Base-by-base conservation (phyloP, 2,888 invertebrate genomes). In the Zhengitettix transpicula region DNA sequence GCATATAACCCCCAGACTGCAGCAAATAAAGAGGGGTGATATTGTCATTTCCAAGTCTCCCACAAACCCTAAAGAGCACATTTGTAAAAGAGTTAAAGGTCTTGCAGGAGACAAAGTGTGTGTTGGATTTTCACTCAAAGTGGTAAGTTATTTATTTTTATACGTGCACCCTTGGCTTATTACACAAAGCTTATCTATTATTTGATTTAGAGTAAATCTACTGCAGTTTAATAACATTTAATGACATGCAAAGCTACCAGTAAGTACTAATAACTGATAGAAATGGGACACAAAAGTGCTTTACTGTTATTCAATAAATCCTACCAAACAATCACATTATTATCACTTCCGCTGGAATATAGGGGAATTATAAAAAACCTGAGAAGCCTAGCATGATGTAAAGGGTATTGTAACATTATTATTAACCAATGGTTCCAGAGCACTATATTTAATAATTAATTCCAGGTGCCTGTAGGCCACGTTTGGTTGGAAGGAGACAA, bases 401-500 rank as follows among this genome's bases (percentile, higher is more conserved):
- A 5, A 5, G 3, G 7, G 28, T 28, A 28, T 28, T 28, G 28
- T 28, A 28, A 5, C 28, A 15, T 15, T 47, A 15, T 15, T 47
- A 47, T 47, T 47, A n/a, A 8, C 47, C 1, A 15, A 47, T 5
- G 1, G 5, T 47, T 12, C 14, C 12, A n/a, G 2, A 12, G 12
- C 5, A 47, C 47, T 28, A 9, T 8, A 17, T 16, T 57, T 55
- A 60, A 55, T 54, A 56, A 62, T 28, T 66, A 66, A 11, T 68
- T 75, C 61, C 76, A 83, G 70, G 85, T 93, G 52, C 93, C 93
- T 0, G 76, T 77, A 66, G 93, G 93, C 1, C 88, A 91, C 73
- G 85, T 94, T 0, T 95, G 94, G 94, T 73, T 95, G 61, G 89
- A 92, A 75, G 94, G 96, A 16, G 95, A 96, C 70, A 96, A 96